Percentiles rank a stretch among this genome's conserved stretches.
phyloP scores from a whole-genome alignment of 1,140 invertebrate genomes.

The Cyclargus thomasi region DNA sequence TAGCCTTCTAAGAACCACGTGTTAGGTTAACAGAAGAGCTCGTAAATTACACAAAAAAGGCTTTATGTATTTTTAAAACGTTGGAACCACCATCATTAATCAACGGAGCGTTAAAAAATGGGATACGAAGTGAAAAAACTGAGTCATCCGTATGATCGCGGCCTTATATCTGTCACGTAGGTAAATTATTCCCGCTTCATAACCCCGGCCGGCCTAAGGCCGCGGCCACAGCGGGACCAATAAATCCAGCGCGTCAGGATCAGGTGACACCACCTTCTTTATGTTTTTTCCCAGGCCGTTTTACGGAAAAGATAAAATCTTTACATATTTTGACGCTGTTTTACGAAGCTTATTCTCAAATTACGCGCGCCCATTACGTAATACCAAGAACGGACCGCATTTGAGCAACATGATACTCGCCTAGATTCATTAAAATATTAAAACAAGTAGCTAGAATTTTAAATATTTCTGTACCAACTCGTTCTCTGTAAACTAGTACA shows the following conservation, averaged over 20 bases:
- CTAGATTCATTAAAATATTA: constrained; percentile 24
- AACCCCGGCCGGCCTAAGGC: constrained; percentile 63
- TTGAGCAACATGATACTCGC: constrained; percentile 32
- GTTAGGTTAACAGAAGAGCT: constrained; percentile 26
- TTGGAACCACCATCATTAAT: constrained; percentile 31
- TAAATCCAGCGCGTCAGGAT: constrained; percentile 71
- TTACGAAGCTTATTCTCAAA: constrained; percentile 70
- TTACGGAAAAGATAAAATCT: constrained; percentile 76
- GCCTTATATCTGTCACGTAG: constrained; percentile 61
- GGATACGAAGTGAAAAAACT: constrained; percentile 26
- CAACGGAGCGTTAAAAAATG: constrained; percentile 34
- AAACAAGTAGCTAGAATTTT: constrained; percentile 19
- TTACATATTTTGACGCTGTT: constrained; percentile 75
- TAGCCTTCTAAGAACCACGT: constrained; percentile 41
- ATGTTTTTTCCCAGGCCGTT: constrained; percentile 77
- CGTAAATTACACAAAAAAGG: constrained; percentile 30
- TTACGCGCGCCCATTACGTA: constrained; percentile 69
- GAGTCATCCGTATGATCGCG: constrained; percentile 47
- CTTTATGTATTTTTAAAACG: constrained; percentile 36
- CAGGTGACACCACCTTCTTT: constrained; percentile 76
- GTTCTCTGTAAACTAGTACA: not conserved
- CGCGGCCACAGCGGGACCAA: constrained; percentile 60
- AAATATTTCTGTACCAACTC: not conserved
- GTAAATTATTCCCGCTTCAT: constrained; percentile 69
- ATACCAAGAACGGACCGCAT: constrained; percentile 58